Conservation (phyloP, 2,797 vertebrate species). For the Microhierax caerulescens region DNA sequence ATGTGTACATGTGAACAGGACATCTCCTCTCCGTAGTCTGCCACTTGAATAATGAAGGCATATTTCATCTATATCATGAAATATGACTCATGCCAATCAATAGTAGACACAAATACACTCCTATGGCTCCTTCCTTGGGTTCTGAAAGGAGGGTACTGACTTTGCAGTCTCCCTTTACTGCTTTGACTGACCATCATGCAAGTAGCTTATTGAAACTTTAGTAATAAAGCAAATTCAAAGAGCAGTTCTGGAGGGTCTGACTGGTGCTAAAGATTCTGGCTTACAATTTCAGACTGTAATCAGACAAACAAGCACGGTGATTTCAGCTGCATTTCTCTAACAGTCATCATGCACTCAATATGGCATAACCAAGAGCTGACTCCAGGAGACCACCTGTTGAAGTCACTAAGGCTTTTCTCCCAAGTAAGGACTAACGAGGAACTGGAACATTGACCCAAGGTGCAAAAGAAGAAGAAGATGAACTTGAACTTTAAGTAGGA, state of each 20-base stretch:
- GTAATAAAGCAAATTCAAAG: neutral
- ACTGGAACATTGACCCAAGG: neutral
- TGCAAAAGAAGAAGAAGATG: neutral
- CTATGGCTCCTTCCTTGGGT: neutral
- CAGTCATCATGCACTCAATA: neutral
- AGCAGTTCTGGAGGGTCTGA: neutral
- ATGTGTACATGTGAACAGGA: neutral
- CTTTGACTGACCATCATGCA: neutral
- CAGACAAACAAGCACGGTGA: neutral
- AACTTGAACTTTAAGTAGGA: neutral
- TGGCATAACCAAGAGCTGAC: neutral
- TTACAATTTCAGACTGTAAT: neutral
- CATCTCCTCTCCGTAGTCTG: neutral
- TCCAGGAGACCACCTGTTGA: neutral
- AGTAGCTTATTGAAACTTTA: neutral
- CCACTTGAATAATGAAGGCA: neutral
- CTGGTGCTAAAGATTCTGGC: neutral
- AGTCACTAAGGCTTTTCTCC: neutral
- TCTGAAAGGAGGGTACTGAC: neutral
- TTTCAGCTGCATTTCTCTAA: neutral
- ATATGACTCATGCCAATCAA: neutral
- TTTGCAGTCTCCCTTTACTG: neutral
- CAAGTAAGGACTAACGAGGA: neutral
- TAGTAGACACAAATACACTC: neutral
- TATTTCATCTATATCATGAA: neutral